Conservation (phyloP, 2,113 vertebrate species). For the Rattus norvegicus region DNA sequence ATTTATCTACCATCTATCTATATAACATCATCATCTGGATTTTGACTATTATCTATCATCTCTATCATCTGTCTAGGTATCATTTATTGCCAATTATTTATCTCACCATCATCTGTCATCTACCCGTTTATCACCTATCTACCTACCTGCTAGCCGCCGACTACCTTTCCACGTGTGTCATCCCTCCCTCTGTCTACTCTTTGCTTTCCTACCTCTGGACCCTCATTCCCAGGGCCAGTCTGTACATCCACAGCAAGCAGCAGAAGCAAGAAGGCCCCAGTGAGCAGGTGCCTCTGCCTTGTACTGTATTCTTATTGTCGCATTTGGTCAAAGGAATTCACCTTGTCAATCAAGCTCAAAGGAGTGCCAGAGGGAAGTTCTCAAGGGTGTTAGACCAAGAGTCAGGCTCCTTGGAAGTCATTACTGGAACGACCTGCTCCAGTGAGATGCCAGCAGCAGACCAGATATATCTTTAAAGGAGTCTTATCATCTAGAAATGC, state of each 20-base stretch:
- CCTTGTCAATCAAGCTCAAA: background rate
- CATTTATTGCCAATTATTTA: background rate
- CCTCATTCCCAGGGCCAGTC: background rate
- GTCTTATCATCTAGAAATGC: background rate
- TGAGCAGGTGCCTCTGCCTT: background rate
- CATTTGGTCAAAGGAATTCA: background rate
- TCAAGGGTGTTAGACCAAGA: background rate
- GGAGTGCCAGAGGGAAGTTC: background rate
- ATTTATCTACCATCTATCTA: background rate
- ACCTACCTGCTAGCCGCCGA: no score
- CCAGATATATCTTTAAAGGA: background rate
- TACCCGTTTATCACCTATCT: background rate
- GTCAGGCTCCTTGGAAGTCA: background rate
- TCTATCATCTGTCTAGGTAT: background rate
- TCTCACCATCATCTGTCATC: background rate
- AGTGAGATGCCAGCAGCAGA: background rate
- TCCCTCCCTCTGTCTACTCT: rapidly evolving
- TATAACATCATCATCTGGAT: background rate
- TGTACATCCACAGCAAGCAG: background rate
- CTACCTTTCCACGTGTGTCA: rapidly evolving
- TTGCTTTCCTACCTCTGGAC: background rate
- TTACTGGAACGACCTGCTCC: background rate
- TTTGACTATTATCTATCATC: background rate
- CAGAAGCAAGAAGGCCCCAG: background rate
- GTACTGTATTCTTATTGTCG: background rate